Evolutionary conservation across 2,113 vertebrate genomes (phyloP), one percentile per base, ranked within the genome.

Genomic region (Percopsis transmontana): DNA sequence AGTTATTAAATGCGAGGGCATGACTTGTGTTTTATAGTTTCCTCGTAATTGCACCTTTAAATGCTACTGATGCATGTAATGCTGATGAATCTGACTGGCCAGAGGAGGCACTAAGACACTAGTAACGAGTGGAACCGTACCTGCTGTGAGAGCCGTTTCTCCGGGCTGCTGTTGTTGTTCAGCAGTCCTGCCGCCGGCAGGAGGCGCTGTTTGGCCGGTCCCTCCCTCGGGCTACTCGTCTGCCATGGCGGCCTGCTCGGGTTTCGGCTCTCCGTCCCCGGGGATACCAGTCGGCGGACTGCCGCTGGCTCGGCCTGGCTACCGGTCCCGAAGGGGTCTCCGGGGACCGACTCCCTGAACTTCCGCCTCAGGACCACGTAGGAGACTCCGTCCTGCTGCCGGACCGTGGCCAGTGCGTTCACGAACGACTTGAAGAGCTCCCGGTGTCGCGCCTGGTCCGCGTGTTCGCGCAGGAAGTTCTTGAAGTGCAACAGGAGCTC

Each of bases 361-460:
- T 90, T 92, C 74, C 79, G 94, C 80, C 85, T 90, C 39, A 98
- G 92, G 18, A 94, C 84, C 45, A 99, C 93, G 54, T 83, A 85
- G 59, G 93, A 86, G 1, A 72, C 82, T 11, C 90, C 91, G 33
- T 87, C 88, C 62, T 91, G 83, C 79, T 91, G 93, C 42, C 58
- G 88, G 58, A 97, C 96, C 23, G 93, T 93, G 11, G 97, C 97
- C 83, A 98, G 82, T 0, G 94, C 85, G 85, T 98, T 98, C 47
- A 99, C 95, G 23, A 93, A 96, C 80, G 82, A 91, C 72, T 98
- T 98, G 77, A 99, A 99, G 33, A 84, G 83, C 27, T 97, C 95
- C 14, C 97, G 91, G 86, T 94, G 94, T 41, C 75, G 89, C 62
- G 79, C 83, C 45, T 77, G 87, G 84, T 93, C 83, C 58, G 72